These are phyloP conservation scores for Coreius guichenoti DNA, from an alignment of 2,797 vertebrate species.

Conservation along the genomic window DNA sequence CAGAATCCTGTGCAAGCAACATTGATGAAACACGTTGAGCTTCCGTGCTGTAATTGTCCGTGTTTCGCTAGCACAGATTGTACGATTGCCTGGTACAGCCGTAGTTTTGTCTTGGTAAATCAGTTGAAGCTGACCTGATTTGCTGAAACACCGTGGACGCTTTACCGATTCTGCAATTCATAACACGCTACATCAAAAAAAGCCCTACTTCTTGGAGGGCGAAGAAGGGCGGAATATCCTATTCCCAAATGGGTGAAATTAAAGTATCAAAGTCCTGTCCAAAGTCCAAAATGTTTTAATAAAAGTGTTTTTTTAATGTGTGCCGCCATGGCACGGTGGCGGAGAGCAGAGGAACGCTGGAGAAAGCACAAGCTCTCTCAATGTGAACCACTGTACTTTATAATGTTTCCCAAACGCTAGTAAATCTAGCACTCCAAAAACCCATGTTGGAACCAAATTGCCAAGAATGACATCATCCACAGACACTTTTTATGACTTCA, in stretches of 20 bases:
- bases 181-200: constrained; percentile 31
- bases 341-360: constrained; percentile 50
- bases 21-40: not conserved
- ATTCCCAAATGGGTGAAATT: constrained; percentile 46
- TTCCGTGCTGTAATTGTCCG: not conserved
- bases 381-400: constrained; percentile 75
- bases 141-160: not conserved
- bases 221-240: constrained; percentile 36
- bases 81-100: not conserved
- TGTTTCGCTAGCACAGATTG: not conserved
- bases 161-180: not conserved
- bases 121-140: not conserved
- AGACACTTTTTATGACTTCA: constrained; percentile 68
- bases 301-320: constrained; percentile 59
- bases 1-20: not conserved
- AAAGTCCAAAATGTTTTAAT: constrained; percentile 48
- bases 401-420: constrained; percentile 75
- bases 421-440: constrained; percentile 76
- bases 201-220: constrained; percentile 8
- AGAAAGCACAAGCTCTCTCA: constrained; percentile 70
- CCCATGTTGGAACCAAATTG: constrained; percentile 68
- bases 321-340: constrained; percentile 59
- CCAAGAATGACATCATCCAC: constrained; percentile 78
- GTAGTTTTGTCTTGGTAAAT: not conserved
- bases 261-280: constrained; percentile 50